A percentile compares a stretch with the other conserved stretches of the same genome.
Conservation (phyloP, 2,797 vertebrate species). For the Danio choprae region DNA sequence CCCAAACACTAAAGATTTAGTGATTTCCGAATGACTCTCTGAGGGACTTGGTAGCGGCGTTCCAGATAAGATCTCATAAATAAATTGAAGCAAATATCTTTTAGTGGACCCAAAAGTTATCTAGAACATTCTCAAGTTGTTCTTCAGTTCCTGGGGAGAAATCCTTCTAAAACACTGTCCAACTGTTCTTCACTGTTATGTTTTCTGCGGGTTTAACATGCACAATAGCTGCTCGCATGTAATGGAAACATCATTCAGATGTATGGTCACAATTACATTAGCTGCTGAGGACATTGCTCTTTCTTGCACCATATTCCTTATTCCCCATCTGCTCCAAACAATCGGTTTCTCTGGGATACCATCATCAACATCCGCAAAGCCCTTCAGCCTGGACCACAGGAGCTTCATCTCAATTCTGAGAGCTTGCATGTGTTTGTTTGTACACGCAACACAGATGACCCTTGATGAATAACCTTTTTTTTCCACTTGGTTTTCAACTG, state of each 20-base stretch:
- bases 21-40: not conserved
- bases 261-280: constrained; percentile 58
- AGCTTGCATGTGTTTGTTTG: constrained; percentile 27
- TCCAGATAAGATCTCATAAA: not conserved
- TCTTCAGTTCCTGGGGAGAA: not conserved
- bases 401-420: constrained; percentile 26
- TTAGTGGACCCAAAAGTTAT: too few species aligned
- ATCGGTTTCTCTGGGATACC: constrained; percentile 11
- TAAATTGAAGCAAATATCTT: not conserved
- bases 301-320: constrained; percentile 2
- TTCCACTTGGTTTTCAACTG: constrained; percentile 7
- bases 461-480: not conserved
- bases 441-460: constrained; percentile 12
- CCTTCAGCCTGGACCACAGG: constrained; percentile 12
- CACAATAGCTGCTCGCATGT: constrained; percentile 58
- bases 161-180: too few species aligned
- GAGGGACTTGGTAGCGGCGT: not conserved
- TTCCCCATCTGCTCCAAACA: constrained; percentile 38
- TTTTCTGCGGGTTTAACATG: constrained; percentile 12
- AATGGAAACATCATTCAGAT: constrained; percentile 65
- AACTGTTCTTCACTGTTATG: too few species aligned
- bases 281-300: constrained; percentile 9
- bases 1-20: not conserved
- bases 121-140: not conserved
- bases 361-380: constrained; percentile 34